A percentile compares a stretch with the other conserved stretches of the same genome.
phyloP scores from a whole-genome alignment of 2,113 vertebrate species.

The Petaurus breviceps region DNA sequence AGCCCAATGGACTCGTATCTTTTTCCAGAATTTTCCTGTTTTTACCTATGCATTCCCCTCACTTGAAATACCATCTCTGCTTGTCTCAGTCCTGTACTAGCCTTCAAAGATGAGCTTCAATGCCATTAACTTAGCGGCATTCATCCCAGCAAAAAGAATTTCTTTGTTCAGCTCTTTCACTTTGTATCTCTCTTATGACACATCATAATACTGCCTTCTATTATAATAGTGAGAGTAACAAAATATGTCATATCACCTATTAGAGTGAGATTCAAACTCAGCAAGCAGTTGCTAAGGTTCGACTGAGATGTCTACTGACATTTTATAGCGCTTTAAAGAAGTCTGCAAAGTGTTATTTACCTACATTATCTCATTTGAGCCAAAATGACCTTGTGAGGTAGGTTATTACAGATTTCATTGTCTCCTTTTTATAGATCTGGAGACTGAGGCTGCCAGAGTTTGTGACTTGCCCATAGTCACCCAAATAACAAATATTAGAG shows the following conservation, averaged over 20 bases:
- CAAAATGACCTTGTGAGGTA: neutral
- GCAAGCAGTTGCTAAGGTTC: neutral
- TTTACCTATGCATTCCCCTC: neutral
- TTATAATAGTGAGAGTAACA: neutral
- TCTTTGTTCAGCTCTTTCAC: neutral
- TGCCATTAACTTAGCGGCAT: neutral
- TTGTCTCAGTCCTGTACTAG: neutral
- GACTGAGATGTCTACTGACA: neutral
- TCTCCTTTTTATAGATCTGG: neutral
- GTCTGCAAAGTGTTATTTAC: neutral
- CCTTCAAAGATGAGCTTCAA: neutral
- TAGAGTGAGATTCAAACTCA: neutral
- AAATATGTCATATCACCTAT: neutral
- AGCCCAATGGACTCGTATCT: neutral
- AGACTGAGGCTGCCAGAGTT: neutral
- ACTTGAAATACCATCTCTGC: rapidly evolving
- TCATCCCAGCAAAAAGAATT: neutral
- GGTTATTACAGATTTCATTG: neutral
- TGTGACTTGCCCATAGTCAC: neutral
- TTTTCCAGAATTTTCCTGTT: neutral
- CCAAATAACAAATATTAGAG: neutral
- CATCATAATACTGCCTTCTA: neutral
- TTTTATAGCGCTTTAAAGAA: neutral
- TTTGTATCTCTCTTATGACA: neutral
- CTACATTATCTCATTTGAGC: neutral